These are phyloP conservation scores for Plagodis dolabraria DNA, from an alignment of 2,888 invertebrate species.

Conservation along the genomic window DNA sequence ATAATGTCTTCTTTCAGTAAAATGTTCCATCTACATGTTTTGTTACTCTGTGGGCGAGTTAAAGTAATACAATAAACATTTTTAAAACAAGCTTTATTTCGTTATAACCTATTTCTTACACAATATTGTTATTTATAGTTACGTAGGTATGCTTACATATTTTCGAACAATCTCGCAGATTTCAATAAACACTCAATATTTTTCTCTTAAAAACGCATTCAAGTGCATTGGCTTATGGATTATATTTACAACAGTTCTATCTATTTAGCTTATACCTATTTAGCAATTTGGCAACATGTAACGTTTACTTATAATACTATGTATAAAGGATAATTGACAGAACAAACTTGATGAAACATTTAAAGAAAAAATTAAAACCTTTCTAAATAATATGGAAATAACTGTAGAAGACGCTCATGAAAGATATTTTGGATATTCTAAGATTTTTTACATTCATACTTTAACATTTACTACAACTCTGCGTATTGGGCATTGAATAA, in stretches of 20 bases:
- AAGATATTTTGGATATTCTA: not conserved
- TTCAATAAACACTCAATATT: slow-evolving; percentile 63
- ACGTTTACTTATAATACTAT: slow-evolving; percentile 69
- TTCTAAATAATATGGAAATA: not conserved
- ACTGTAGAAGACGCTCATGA: no score
- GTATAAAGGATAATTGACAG: slow-evolving; percentile 71
- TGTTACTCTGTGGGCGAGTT: no score
- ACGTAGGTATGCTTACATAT: slow-evolving; percentile 61
- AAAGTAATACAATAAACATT: slow-evolving; percentile 8
- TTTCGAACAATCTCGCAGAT: slow-evolving; percentile 46
- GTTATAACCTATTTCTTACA: slow-evolving; percentile 69
- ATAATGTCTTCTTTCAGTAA: no score
- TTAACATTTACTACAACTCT: slow-evolving; percentile 1
- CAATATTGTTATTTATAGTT: slow-evolving; percentile 58
- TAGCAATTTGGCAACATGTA: slow-evolving; percentile 81
- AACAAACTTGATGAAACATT: slow-evolving; percentile 54
- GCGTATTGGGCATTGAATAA: not conserved
- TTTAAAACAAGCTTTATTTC: slow-evolving; percentile 84
- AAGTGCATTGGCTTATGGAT: slow-evolving; percentile 67
- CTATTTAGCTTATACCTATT: slow-evolving; percentile 50
- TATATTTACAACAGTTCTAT: slow-evolving; percentile 77
- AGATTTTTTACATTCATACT: not conserved
- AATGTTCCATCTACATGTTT: no score
- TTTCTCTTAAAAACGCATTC: slow-evolving; percentile 68
- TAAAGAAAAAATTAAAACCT: slow-evolving; percentile 5